Evolutionary conservation across 2,888 invertebrate genomes (phyloP).

Genomic region (Hylaea fasciaria): DNA sequence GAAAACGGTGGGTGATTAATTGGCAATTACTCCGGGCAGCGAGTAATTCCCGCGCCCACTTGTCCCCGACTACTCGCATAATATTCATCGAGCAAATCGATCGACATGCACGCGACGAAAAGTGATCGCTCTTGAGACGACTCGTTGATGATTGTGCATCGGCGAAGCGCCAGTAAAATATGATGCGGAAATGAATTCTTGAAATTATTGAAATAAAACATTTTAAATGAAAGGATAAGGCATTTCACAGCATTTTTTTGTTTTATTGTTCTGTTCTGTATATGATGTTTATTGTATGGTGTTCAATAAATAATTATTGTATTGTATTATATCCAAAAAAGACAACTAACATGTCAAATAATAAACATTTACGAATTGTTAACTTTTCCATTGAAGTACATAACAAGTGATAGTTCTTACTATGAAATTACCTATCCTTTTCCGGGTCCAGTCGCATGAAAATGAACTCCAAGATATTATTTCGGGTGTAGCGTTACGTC

Average conservation of each 20-base stretch:
- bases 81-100: conserved; percentile 68
- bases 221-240: no score
- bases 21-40: conserved; percentile 80
- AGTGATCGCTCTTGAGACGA: conserved; percentile 21
- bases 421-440: background rate
- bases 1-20: conserved; percentile 83
- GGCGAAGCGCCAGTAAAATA: background rate
- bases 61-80: conserved; percentile 69
- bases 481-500: conserved; percentile 57
- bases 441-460: conserved; percentile 7
- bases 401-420: no score
- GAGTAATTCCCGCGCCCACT: conserved; percentile 78
- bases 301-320: no score
- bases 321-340: background rate
- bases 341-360: background rate
- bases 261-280: no score
- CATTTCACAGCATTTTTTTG: no score
- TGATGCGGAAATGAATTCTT: background rate
- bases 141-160: conserved; percentile 9
- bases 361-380: background rate
- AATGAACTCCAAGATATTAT: conserved; percentile 16
- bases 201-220: no score
- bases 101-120: conserved; percentile 38
- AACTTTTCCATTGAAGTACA: background rate
- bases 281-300: no score